A percentile compares a stretch with the other conserved stretches of the same genome.
phyloP scores from a whole-genome alignment of 2,888 invertebrate genomes.

The Callosobruchus maculatus region DNA sequence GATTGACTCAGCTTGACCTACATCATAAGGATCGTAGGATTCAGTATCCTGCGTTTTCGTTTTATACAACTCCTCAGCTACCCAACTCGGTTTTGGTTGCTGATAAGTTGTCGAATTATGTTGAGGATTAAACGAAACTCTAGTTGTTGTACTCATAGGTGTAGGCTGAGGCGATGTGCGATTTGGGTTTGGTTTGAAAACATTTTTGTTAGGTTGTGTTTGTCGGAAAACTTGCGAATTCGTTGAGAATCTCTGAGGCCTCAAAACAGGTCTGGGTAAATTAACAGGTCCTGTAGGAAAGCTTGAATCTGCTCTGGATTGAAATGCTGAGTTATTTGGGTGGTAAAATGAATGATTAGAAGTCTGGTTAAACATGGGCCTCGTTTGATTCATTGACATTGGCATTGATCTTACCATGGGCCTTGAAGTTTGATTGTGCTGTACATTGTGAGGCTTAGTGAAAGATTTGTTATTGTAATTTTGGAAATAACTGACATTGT shows the following conservation, averaged over 20 bases:
- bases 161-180: not conserved
- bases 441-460: not conserved
- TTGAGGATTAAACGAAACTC: too few relatives aligned
- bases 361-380: not conserved
- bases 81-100: too few relatives aligned
- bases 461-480: not conserved
- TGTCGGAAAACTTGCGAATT: slow-evolving; percentile 2
- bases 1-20: too few relatives aligned
- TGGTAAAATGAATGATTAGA: not conserved
- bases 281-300: too few relatives aligned
- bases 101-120: too few relatives aligned
- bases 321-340: not conserved
- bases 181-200: slow-evolving; percentile 5
- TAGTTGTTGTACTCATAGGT: slow-evolving; percentile 1
- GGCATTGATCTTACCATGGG: not conserved
- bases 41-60: too few relatives aligned
- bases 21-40: too few relatives aligned
- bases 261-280: not conserved
- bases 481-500: slow-evolving; percentile 6
- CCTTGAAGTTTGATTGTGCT: not conserved
- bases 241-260: not conserved
- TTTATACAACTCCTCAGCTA: too few relatives aligned
- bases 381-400: too few relatives aligned
- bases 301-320: not conserved
- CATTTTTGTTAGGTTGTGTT: not conserved